Evolutionary conservation across 2,888 invertebrate species (phyloP).

Genomic region (Yponomeuta plumbellus): DNA sequence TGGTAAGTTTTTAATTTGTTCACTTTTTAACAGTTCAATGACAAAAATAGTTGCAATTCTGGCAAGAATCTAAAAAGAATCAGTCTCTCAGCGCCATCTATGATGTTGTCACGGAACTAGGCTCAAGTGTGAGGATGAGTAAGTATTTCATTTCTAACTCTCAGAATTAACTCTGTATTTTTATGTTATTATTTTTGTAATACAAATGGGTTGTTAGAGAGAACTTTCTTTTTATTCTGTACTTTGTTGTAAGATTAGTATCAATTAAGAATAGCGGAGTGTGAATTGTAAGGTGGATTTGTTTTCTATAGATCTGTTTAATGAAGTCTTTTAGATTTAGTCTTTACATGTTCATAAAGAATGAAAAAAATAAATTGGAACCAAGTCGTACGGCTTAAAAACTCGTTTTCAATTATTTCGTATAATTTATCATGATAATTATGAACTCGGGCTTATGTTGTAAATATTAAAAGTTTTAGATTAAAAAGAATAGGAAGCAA

Average conservation of each 20-base stretch:
- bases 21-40: too few relatives aligned
- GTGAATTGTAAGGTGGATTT: background rate
- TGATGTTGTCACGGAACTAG: background rate
- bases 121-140: background rate
- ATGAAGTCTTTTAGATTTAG: background rate
- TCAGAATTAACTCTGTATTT: too few relatives aligned
- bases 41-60: background rate
- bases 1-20: too few relatives aligned
- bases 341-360: background rate
- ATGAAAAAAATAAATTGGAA: background rate
- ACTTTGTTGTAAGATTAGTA: background rate
- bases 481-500: background rate
- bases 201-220: too few relatives aligned
- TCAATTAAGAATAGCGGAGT: background rate
- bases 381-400: background rate
- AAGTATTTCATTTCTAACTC: too few relatives aligned
- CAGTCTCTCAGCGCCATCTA: conserved; percentile 2
- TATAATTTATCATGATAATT: background rate
- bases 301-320: background rate
- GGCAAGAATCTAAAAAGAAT: background rate
- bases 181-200: too few relatives aligned
- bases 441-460: background rate
- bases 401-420: background rate
- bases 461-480: background rate
- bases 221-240: too few relatives aligned